phyloP scores from a whole-genome alignment of 2,797 vertebrate genomes.

The Microhierax caerulescens region DNA sequence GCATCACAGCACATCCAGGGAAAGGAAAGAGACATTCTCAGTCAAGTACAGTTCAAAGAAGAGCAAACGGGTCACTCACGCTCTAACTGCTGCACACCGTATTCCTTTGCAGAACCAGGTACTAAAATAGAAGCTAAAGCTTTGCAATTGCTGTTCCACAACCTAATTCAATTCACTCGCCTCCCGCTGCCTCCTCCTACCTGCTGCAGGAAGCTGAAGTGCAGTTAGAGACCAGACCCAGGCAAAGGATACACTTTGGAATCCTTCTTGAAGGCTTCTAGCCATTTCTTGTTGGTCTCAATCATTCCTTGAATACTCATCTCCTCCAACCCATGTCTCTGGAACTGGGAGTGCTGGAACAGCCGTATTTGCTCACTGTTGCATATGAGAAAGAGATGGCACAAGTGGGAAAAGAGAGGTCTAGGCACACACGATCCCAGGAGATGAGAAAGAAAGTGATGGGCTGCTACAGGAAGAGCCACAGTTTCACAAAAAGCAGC shows the following conservation, averaged over 20 bases:
- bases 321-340: slow-evolving; percentile 58
- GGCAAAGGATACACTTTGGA: slow-evolving; percentile 88
- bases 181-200: background rate
- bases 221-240: background rate
- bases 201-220: background rate
- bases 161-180: background rate
- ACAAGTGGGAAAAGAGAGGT: background rate
- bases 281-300: slow-evolving; percentile 88
- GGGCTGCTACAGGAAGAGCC: background rate
- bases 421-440: background rate
- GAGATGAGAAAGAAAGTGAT: background rate
- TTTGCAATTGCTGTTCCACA: background rate
- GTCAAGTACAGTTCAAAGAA: background rate
- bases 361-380: slow-evolving; percentile 75
- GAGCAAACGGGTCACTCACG: background rate
- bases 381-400: background rate
- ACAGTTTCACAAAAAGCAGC: background rate
- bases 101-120: background rate
- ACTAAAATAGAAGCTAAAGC: background rate
- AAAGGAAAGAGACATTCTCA: background rate
- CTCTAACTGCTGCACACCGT: background rate
- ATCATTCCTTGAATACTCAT: slow-evolving; percentile 82
- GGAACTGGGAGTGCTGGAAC: slow-evolving; percentile 60
- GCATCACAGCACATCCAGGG: background rate
- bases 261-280: slow-evolving; percentile 85